Evolutionary conservation across 2,797 vertebrate genomes (phyloP), one percentile per base, ranked within the genome.

Genomic region (Amphiprion clarkii): DNA sequence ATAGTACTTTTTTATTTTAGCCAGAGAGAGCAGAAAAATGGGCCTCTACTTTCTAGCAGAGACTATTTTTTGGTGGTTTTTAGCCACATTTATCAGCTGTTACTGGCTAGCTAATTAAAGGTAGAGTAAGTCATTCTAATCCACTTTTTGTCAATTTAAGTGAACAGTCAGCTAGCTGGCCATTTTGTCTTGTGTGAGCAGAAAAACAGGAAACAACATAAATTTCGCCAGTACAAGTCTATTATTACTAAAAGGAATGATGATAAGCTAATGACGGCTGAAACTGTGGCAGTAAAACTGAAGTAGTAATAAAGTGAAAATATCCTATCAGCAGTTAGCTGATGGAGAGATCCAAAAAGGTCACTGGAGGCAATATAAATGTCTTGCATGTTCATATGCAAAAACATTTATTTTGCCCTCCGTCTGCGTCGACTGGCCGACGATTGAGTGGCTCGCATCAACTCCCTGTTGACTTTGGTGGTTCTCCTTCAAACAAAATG

Each of bases 381-480:
- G 58, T 23, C 42, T 58, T 36, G 51, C 40, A 29, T 72, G 70
- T 83, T 79, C 67, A 71, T 23, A 71, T 23, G 70, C 65, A 77
- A 83, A 75, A 69, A 13, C 57, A 51, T 51, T 51, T 51, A 44
- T 75, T 66, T 82, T 48, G 67, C 68, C 53, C 36, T 16, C 76
- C 36, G 60, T 72, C 67, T 69, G 61, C 72, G 81, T 75, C 74
- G 58, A 79, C 69, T 58, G 71, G 79, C 68, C 7, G 25, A 65
- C 54, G 52, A 78, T 60, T 0, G 57, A 77, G 77, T 23, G 51
- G 64, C 79, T 66, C 23, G 49, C 59, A 80, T 87, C 80, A 72
- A 76, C 65, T 69, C 74, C 23, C 44, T 91, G 88, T 89, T 89
- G 75, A 91, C 78, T 84, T 92, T 91, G 84, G 83, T 87, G 81